Base-by-base conservation (phyloP, 2,888 invertebrate species). In the Branchellion lobata region DNA sequence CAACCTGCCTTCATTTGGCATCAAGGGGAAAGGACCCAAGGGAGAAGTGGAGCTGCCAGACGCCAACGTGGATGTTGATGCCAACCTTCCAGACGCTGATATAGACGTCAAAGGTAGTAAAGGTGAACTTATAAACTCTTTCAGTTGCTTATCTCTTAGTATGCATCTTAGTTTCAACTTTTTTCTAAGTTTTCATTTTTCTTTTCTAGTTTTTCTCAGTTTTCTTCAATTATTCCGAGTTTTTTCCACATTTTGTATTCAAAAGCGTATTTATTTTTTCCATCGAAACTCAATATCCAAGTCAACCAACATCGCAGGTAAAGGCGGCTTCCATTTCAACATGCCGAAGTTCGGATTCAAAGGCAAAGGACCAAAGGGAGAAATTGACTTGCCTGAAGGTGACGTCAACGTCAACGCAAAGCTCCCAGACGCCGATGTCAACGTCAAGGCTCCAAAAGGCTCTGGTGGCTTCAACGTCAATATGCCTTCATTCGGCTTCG, bases 361-460 rank as follows among this genome's bases (percentile, higher is more conserved):
- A 76, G 76, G 76, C 29, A 76, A 76, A 33, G 76, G 57, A n/a
- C 76, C 76, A 0, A 61, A 76, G 31, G 33, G 71, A 27, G 73
- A 40, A 40, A 40, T 71, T 3, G 71, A 71, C 71, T 36, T 71
- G 34, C 71, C 34, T 24, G 34, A 24, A 8, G 71, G 40, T 31
- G 71, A 36, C 34, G 24, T 36, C 11, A 71, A 36, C 18, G 76
- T 33, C 31, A 36, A 69, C 47, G 78, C 34, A 24, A 27, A 69
- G n/a, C 51, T 78, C 11, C 79, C 79, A 53, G 72, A 79, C 31
- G 78, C 78, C 65, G 78, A 78, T 68, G 27, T 78, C 69, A 69
- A 78, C 29, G 27, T 78, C 53, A 78, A 78, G 27, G 69, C 24
- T 34, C 78, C 78, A 47, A 77, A 77, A 24, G 71, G 78, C 5